phyloP scores from a whole-genome alignment of 2,113 vertebrate species.

The Taxidea taxus region DNA sequence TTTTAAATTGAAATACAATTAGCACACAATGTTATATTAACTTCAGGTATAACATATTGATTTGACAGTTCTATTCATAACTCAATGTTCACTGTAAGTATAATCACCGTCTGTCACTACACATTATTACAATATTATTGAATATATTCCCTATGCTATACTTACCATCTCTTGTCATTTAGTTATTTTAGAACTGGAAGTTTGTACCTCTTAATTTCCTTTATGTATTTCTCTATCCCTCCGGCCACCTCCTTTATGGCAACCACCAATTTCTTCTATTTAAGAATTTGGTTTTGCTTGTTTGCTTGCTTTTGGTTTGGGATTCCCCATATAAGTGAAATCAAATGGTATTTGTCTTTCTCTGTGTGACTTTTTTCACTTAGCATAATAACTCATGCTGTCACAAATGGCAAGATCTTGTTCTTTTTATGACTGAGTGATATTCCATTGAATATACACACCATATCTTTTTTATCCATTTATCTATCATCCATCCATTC shows the following conservation, averaged over 20 bases:
- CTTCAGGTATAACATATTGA: not conserved
- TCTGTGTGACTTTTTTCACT: not conserved
- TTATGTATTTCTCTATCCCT: not conserved
- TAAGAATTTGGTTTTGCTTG: not conserved
- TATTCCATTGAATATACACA: not conserved
- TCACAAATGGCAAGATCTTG: not conserved
- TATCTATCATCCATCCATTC: not conserved
- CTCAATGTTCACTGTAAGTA: not conserved
- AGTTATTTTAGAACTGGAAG: not conserved
- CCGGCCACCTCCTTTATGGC: not conserved
- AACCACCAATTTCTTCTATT: not conserved
- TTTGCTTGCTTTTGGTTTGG: not conserved
- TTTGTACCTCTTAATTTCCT: not conserved
- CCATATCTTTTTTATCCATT: not conserved
- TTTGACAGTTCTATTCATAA: not conserved
- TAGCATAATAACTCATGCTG: not conserved
- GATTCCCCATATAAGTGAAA: not conserved
- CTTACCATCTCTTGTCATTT: not conserved
- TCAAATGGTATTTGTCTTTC: not conserved
- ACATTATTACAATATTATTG: not conserved
- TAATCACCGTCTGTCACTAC: not conserved
- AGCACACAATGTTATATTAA: not conserved
- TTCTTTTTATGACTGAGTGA: not conserved
- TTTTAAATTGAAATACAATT: not conserved
- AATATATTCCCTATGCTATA: not conserved